Evolutionary conservation across 2,888 invertebrate genomes (phyloP).

Genomic region (Chrysina gloriosa): DNA sequence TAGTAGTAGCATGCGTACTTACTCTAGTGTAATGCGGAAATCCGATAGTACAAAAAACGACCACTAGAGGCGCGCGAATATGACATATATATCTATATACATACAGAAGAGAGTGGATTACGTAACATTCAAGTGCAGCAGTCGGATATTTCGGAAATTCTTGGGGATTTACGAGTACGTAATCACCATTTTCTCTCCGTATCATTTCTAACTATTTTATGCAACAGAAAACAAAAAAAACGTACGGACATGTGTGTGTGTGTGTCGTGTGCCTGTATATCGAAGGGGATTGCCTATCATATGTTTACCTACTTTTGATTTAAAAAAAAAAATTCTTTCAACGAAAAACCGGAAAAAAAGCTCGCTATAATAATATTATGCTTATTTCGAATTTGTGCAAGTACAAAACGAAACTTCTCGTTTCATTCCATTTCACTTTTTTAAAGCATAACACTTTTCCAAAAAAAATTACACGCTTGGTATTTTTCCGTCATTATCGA

Average conservation of each 20-base stretch:
- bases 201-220: too few relatives aligned
- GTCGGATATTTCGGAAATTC: conserved; percentile 6
- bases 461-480: too few relatives aligned
- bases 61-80: background rate
- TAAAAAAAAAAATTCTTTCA: too few relatives aligned
- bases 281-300: too few relatives aligned
- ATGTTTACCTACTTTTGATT: too few relatives aligned
- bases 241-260: too few relatives aligned
- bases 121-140: conserved; percentile 28
- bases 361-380: background rate
- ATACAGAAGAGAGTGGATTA: conserved; percentile 1
- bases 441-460: background rate
- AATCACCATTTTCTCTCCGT: too few relatives aligned
- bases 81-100: conserved; percentile 2
- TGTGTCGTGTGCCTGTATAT: too few relatives aligned
- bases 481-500: background rate
- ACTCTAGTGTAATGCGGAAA: conserved; percentile 13
- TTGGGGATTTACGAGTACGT: too few relatives aligned
- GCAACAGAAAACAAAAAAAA: too few relatives aligned
- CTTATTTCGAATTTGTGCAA: background rate
- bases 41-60: conserved; percentile 13
- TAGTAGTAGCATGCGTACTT: background rate
- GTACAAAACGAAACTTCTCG: background rate
- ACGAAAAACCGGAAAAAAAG: background rate
- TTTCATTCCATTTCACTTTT: background rate